Conservation (phyloP, 2,888 invertebrate species). For the Notocelia uddmanniana region DNA sequence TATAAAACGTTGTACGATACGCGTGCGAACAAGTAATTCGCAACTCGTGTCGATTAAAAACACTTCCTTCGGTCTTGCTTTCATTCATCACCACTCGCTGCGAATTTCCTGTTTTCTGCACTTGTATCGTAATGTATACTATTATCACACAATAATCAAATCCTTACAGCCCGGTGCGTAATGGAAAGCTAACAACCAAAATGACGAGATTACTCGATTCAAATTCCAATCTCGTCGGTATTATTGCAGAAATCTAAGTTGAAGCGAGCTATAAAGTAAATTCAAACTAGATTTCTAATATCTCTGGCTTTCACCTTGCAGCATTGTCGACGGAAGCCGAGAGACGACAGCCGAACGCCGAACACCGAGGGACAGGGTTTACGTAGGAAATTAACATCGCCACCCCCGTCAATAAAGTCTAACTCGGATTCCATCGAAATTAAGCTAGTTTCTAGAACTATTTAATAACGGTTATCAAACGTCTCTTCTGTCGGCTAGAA, state of each 20-base stretch:
- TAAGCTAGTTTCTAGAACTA: conserved; percentile 40
- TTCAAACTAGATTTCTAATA: conserved; percentile 38
- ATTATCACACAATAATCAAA: not conserved
- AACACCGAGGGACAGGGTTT: conserved; percentile 52
- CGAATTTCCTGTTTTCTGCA: too few species aligned
- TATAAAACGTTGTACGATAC: too few species aligned
- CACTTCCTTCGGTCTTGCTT: too few species aligned
- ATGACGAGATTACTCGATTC: conserved; percentile 7
- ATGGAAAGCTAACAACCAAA: conserved; percentile 16
- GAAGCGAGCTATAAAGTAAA: conserved; percentile 18
- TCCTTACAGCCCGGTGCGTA: not conserved
- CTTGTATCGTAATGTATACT: too few species aligned
- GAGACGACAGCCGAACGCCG: conserved; percentile 53
- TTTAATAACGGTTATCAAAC: conserved; percentile 42
- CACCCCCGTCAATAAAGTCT: conserved; percentile 49
- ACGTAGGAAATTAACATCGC: conserved; percentile 66
- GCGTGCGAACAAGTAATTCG: too few species aligned
- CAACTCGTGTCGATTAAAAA: too few species aligned
- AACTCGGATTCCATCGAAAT: conserved; percentile 41
- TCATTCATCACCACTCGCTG: too few species aligned
- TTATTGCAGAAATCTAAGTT: conserved; percentile 35
- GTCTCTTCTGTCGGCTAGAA: conserved; percentile 19
- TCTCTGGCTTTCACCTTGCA: conserved; percentile 29
- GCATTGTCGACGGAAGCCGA: conserved; percentile 47
- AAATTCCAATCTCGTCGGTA: conserved; percentile 33